These are phyloP conservation scores for Sarcophaga variegata DNA, from an alignment of 2,888 invertebrate species.

Conservation along the genomic window DNA sequence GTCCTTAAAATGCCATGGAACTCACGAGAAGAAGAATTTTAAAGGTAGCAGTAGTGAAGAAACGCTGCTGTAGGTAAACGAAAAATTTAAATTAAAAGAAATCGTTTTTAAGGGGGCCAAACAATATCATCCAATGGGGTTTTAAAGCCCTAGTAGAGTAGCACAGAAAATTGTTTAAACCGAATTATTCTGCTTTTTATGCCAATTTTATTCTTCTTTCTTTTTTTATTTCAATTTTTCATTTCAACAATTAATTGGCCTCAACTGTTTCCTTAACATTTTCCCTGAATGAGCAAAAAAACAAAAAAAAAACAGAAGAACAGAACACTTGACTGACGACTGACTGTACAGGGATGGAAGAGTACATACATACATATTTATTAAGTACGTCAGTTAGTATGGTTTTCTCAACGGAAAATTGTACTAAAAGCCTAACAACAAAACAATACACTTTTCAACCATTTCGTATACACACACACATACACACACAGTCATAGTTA, in stretches of 20 bases:
- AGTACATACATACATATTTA: neutral
- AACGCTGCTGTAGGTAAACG: too few species aligned
- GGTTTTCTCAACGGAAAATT: constrained; percentile 38
- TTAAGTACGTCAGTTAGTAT: neutral
- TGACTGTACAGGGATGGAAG: neutral
- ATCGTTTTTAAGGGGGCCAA: too few species aligned
- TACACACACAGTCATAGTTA: neutral
- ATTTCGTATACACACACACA: neutral
- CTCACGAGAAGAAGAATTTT: too few species aligned
- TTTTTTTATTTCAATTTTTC: neutral
- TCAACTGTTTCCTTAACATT: constrained; percentile 8
- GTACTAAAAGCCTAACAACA: constrained; percentile 37
- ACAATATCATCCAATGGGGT: too few species aligned
- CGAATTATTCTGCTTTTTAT: neutral
- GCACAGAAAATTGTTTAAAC: neutral
- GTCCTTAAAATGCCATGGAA: too few species aligned
- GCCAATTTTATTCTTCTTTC: neutral
- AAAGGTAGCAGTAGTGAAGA: too few species aligned
- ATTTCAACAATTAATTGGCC: constrained; percentile 16
- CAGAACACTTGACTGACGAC: neutral
- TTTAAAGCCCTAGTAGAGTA: too few species aligned
- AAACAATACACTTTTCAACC: constrained; percentile 25
- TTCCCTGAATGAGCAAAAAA: too few species aligned
- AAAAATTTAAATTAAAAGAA: too few species aligned
- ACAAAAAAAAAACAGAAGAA: too few species aligned